phyloP scores from a whole-genome alignment of 2,888 invertebrate species.

The Caenorhabditis sp. region DNA sequence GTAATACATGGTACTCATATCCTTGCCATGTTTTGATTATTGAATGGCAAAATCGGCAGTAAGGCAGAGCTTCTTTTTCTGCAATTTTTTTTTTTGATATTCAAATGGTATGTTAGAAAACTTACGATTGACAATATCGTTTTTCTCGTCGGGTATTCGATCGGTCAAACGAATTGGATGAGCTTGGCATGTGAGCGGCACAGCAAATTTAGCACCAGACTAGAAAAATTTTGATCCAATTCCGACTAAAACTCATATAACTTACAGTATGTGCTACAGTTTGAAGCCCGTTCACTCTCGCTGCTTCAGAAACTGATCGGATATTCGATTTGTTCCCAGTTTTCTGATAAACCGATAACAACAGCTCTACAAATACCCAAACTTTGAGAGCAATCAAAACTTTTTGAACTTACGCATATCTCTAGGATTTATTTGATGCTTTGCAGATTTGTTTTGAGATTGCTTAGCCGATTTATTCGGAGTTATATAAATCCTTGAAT shows the following conservation, averaged over 20 bases:
- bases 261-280: slow-evolving; percentile 21
- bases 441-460: neutral
- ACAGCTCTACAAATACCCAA: neutral
- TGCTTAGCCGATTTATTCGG: neutral
- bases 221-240: slow-evolving; percentile 10
- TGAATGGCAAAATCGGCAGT: slow-evolving; percentile 39
- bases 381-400: no score
- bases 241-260: neutral
- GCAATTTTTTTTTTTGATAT: neutral
- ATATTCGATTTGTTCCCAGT: neutral
- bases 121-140: slow-evolving; percentile 49
- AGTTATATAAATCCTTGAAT: neutral
- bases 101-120: neutral
- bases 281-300: slow-evolving; percentile 32
- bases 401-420: neutral
- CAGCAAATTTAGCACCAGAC: slow-evolving; percentile 47
- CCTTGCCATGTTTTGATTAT: slow-evolving; percentile 46
- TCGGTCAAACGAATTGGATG: slow-evolving; percentile 44
- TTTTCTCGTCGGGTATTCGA: slow-evolving; percentile 30
- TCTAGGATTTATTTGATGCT: neutral
- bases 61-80: slow-evolving; percentile 29
- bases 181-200: slow-evolving; percentile 46
- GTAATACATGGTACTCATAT: slow-evolving; percentile 47
- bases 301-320: slow-evolving; percentile 13
- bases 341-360: neutral